These are phyloP conservation scores for Trichomycterus rosablanca DNA, from an alignment of 2,113 vertebrate species.

Conservation along the genomic window DNA sequence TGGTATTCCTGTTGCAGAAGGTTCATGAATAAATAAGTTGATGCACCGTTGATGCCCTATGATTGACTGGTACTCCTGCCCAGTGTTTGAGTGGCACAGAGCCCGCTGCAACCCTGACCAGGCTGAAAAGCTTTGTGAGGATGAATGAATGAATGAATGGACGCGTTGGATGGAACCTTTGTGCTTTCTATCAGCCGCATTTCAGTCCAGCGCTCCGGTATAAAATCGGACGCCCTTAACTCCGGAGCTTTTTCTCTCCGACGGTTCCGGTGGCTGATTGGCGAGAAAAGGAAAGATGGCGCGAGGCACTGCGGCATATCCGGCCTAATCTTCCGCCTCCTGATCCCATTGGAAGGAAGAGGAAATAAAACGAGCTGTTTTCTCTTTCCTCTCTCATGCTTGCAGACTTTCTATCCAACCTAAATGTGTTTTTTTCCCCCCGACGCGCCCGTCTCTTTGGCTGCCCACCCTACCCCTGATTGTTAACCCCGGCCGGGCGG, in stretches of 20 bases:
- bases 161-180: too few relatives aligned
- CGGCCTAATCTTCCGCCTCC: constrained; percentile 50
- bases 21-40: too few relatives aligned
- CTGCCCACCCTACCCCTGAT: constrained; percentile 12
- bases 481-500: constrained; percentile 28
- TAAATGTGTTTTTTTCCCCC: constrained; percentile 36
- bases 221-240: too few relatives aligned
- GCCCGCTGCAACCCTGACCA: too few relatives aligned
- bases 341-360: constrained; percentile 39
- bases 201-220: too few relatives aligned
- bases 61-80: too few relatives aligned
- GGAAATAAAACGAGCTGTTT: constrained; percentile 31
- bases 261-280: constrained; percentile 43
- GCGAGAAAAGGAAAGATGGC: constrained; percentile 43
- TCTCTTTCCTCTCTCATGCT: constrained; percentile 47
- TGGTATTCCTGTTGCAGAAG: too few relatives aligned
- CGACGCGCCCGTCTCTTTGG: neutral
- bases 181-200: too few relatives aligned
- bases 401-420: constrained; percentile 41
- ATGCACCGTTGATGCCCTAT: too few relatives aligned
- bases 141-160: too few relatives aligned
- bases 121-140: too few relatives aligned
- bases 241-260: constrained; percentile 19
- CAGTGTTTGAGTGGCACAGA: too few relatives aligned
- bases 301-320: constrained; percentile 47